Evolutionary conservation across 2,797 vertebrate species (phyloP).

Genomic region (Pseudochirops cupreus): DNA sequence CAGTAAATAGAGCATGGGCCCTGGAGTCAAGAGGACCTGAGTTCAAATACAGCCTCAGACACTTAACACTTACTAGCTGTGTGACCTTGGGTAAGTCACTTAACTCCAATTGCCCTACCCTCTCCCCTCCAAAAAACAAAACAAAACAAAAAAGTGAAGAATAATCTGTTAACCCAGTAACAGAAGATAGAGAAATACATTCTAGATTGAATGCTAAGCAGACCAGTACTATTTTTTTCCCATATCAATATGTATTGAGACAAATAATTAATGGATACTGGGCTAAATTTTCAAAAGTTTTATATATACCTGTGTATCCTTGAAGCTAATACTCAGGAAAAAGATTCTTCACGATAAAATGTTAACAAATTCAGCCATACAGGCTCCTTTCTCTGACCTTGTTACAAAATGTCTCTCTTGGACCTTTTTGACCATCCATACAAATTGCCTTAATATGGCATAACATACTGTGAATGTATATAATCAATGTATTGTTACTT

Average conservation of each 20-base stretch:
- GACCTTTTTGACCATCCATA: background rate
- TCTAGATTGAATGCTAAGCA: background rate
- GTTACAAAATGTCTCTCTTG: background rate
- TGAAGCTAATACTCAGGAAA: background rate
- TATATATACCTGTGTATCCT: background rate
- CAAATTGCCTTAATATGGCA: background rate
- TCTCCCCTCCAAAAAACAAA: no score
- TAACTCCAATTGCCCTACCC: no score
- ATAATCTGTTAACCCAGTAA: background rate
- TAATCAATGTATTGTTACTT: background rate
- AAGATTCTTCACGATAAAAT: background rate
- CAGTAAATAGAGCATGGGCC: no score
- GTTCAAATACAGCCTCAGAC: no score
- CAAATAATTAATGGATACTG: background rate
- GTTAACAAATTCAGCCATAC: background rate
- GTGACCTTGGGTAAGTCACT: no score
- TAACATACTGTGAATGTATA: background rate
- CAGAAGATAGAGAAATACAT: background rate
- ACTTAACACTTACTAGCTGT: no score
- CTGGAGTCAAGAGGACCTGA: no score
- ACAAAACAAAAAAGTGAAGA: no score
- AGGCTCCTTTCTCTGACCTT: background rate
- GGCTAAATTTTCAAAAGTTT: background rate
- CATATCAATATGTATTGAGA: background rate
- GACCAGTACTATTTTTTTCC: background rate